Evolutionary conservation across 2,888 invertebrate species (phyloP).

Genomic region (Limnephilus rhombicus): DNA sequence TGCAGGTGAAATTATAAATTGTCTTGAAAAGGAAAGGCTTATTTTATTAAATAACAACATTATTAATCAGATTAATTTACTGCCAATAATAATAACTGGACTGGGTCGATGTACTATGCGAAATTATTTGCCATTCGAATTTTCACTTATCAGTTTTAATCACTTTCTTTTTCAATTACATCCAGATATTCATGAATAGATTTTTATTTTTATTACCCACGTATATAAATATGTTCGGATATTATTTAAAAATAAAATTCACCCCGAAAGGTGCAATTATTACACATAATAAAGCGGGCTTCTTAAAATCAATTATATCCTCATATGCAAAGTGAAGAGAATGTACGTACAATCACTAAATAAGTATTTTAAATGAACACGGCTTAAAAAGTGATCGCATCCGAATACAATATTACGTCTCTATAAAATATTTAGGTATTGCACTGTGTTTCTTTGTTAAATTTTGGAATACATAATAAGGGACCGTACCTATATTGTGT

Average conservation of each 20-base stretch:
- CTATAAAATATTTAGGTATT: no score
- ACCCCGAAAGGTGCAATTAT: no score
- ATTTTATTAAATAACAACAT: neutral
- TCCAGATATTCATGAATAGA: neutral
- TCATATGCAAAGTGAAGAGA: neutral
- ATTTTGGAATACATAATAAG: no score
- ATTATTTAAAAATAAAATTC: neutral
- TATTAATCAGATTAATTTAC: conserved; percentile 29
- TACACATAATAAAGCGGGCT: no score
- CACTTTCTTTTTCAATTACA: conserved; percentile 46
- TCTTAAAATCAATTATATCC: no score
- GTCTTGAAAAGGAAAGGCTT: neutral
- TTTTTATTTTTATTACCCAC: conserved; percentile 9
- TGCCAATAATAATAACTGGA: conserved; percentile 42
- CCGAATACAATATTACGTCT: neutral
- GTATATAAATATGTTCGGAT: neutral
- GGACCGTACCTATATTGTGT: no score
- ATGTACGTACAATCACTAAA: neutral
- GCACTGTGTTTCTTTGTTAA: no score
- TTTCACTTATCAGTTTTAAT: conserved; percentile 36
- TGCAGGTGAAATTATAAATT: neutral
- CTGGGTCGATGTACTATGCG: conserved; percentile 5
- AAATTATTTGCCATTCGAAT: conserved; percentile 15
- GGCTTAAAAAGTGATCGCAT: neutral
- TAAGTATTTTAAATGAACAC: neutral